phyloP scores from a whole-genome alignment of 2,113 vertebrate genomes.

The Synchiropus splendidus region DNA sequence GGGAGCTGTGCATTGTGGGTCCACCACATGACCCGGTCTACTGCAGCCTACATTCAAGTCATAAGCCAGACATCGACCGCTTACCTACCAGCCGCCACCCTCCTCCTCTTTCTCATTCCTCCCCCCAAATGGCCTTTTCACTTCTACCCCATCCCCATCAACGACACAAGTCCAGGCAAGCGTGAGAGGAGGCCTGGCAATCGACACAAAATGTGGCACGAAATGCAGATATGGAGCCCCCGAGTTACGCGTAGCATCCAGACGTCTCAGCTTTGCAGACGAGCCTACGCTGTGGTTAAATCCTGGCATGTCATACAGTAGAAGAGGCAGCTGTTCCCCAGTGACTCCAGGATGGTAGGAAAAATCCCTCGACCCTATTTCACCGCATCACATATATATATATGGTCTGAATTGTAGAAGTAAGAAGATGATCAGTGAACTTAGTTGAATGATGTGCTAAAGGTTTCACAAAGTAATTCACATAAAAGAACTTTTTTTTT shows the following conservation, averaged over 20 bases:
- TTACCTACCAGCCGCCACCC: conserved; percentile 42
- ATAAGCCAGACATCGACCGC: conserved; percentile 52
- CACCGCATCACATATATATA: neutral
- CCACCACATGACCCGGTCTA: conserved; percentile 39
- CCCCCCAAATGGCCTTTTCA: too few relatives aligned
- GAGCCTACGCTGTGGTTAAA: conserved; percentile 48
- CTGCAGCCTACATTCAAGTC: conserved; percentile 25
- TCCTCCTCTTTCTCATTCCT: conserved; percentile 13
- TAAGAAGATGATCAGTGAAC: too few relatives aligned
- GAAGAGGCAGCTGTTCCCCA: conserved; percentile 54
- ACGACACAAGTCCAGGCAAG: conserved; percentile 63
- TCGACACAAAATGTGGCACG: conserved; percentile 70
- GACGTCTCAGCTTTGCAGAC: conserved; percentile 42
- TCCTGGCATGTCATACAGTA: conserved; percentile 49
- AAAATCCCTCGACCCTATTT: conserved; percentile 22
- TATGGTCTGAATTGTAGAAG: too few relatives aligned
- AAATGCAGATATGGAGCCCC: conserved; percentile 58
- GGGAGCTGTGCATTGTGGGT: conserved; percentile 47
- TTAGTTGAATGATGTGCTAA: too few relatives aligned
- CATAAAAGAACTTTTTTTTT: too few relatives aligned
- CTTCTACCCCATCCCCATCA: conserved; percentile 40
- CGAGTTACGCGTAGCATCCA: conserved; percentile 22
- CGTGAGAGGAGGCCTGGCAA: conserved; percentile 72
- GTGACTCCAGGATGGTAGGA: conserved; percentile 29
- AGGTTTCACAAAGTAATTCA: too few relatives aligned